Base-by-base conservation (phyloP, 92 coral and sea anemone species). In the Heliopora coerulea region DNA sequence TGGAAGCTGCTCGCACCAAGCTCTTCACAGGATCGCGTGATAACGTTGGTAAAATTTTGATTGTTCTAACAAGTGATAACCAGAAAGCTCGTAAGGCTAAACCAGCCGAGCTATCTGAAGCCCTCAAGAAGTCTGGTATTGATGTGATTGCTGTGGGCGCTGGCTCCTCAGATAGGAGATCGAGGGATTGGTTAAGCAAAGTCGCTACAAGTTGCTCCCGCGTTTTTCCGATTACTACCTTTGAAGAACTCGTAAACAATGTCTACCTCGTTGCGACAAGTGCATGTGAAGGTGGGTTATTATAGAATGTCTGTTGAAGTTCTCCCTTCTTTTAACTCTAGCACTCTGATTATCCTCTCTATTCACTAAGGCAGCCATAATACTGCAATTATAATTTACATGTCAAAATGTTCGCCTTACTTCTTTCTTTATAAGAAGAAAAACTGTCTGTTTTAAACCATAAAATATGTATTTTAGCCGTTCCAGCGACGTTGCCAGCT, bases 251-350 rank as follows among this genome's bases (percentile, higher is more conserved):
- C 8, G 67, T 95, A 17, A 80, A 78, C 48, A 82, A 80, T 19
- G 88, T 87, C 26, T 88, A 80, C 54, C 88, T 88, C 40, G 92
- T 89, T 17, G 99, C 91, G 1, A 82, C 84, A 24, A 83, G 88
- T 50, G 96, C 88, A 0, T 95, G 99, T 68, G 68, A 82, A 66
- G 96, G 99, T 95, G 56, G 49, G 91, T 52, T 11, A 30, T 23
- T n/a, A n/a, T n/a, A n/a, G n/a, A n/a, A n/a, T n/a, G n/a, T n/a
- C n/a, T n/a, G n/a, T n/a, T n/a, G n/a, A n/a, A n/a, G n/a, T n/a
- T n/a, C n/a, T n/a, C n/a, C n/a, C n/a, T n/a, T n/a, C n/a, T n/a
- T n/a, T n/a, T n/a, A n/a, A n/a, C n/a, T n/a, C n/a, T n/a, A n/a
- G n/a, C n/a, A n/a, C n/a, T n/a, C n/a, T n/a, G n/a, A n/a, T n/a